Conservation (phyloP, 2,113 vertebrate genomes). For the Carollia perspicillata region DNA sequence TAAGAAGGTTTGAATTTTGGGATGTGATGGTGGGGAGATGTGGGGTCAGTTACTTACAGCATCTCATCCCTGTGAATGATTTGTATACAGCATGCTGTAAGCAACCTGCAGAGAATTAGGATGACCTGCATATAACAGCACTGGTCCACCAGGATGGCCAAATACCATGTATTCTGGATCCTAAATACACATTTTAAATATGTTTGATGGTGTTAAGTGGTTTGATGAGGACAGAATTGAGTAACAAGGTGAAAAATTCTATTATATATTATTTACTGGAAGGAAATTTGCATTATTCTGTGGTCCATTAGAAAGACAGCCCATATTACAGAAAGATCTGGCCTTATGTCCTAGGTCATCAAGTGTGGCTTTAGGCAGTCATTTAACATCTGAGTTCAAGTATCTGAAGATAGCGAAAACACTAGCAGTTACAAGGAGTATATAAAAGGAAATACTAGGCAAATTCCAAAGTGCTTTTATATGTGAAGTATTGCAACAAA, state of each 20-base stretch:
- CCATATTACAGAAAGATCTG: background rate
- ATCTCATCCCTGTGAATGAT: background rate
- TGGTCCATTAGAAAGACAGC: background rate
- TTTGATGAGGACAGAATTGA: background rate
- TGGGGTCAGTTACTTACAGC: background rate
- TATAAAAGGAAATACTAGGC: background rate
- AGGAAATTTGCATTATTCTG: background rate
- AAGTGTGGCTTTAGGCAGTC: background rate
- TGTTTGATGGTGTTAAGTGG: background rate
- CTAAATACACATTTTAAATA: background rate
- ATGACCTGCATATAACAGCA: background rate
- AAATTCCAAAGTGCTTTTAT: background rate
- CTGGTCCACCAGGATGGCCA: background rate
- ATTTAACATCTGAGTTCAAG: background rate
- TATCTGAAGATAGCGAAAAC: background rate
- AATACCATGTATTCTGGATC: background rate
- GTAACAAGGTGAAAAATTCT: background rate
- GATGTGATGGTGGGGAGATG: background rate
- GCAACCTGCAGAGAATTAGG: background rate
- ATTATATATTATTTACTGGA: background rate
- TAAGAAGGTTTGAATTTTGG: background rate
- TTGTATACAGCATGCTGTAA: background rate
- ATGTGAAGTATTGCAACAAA: background rate
- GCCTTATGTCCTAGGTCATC: background rate
- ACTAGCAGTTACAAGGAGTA: background rate